A percentile compares a stretch with the other conserved stretches of the same genome.
These are phyloP conservation scores for Lasiurus borealis DNA, from an alignment of 2,113 vertebrate species.

Conservation along the genomic window DNA sequence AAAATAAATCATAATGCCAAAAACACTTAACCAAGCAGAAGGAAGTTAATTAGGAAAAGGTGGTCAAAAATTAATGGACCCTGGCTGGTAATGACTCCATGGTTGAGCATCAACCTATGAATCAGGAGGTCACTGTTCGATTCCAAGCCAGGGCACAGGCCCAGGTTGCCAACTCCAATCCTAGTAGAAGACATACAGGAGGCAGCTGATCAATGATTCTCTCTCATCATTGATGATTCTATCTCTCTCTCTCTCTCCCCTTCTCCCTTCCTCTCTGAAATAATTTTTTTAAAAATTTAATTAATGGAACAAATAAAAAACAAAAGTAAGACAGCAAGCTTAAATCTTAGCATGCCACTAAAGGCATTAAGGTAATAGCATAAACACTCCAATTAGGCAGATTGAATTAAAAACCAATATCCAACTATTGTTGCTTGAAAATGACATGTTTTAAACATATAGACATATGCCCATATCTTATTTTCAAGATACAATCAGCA, in stretches of 20 bases:
- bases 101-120: no score
- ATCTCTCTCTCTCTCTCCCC: no score
- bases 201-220: no score
- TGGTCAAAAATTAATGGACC: neutral
- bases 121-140: no score
- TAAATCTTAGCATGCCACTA: neutral
- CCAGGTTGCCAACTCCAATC: no score
- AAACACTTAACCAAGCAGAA: neutral
- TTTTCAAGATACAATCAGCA: neutral
- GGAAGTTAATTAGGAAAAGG: neutral
- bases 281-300: no score
- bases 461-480: neutral
- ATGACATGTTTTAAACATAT: neutral
- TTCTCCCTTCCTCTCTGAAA: no score
- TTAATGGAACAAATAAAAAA: neutral
- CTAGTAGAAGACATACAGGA: no score
- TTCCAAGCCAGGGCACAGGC: no score
- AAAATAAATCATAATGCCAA: neutral
- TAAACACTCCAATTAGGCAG: neutral
- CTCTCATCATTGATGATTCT: no score
- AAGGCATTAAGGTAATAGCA: neutral
- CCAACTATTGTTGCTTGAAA: neutral
- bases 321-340: neutral
- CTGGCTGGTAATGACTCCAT: no score
- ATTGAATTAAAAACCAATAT: neutral